Conservation (phyloP, 2,888 invertebrate species). For the Leptarthrus brevirostris region DNA sequence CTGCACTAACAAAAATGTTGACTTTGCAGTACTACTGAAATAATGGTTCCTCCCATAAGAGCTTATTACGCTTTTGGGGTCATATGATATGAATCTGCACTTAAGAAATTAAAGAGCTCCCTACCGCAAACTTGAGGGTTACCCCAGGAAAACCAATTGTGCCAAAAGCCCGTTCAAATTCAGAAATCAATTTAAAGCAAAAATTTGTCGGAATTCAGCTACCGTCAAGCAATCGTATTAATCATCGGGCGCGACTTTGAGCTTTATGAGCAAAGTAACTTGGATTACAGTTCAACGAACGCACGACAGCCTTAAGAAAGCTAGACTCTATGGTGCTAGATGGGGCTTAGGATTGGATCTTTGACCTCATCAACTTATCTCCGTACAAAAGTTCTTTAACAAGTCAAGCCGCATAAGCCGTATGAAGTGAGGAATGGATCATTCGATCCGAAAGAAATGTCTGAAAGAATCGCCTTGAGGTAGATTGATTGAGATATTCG, state of each 20-base stretch:
- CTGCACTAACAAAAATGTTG: too few species aligned
- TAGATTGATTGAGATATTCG: slow-evolving; percentile 1
- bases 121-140: too few species aligned
- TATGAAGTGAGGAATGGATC: not conserved
- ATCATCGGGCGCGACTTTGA: not conserved
- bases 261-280: not conserved
- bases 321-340: not conserved
- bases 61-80: too few species aligned
- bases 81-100: too few species aligned
- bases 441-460: not conserved
- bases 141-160: too few species aligned
- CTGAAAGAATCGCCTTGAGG: not conserved
- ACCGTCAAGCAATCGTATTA: slow-evolving; percentile 12
- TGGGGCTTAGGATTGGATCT: not conserved
- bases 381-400: slow-evolving; percentile 2
- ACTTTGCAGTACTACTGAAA: too few species aligned
- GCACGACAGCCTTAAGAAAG: not conserved
- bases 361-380: slow-evolving; percentile 10
- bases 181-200: not conserved
- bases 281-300: slow-evolving; percentile 1
- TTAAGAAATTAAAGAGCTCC: too few species aligned
- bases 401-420: not conserved
- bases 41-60: too few species aligned
- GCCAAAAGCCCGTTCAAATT: too few species aligned
- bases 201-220: slow-evolving; percentile 29